Evolutionary conservation across 1,140 invertebrate genomes (phyloP).

Genomic region (Hylaeus anthracinus): DNA sequence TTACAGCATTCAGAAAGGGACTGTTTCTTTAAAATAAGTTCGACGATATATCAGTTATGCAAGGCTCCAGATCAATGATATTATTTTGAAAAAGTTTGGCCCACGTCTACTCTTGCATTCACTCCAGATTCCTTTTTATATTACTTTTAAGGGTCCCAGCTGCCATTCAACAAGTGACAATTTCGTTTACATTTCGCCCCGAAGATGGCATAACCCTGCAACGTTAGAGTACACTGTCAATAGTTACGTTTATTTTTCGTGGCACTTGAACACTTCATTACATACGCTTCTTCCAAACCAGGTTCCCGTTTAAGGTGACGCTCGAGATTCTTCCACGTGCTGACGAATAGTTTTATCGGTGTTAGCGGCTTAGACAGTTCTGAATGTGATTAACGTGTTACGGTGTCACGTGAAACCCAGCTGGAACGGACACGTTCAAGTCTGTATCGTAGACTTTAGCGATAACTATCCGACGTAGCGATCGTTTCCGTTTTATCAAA

Average conservation of each 20-base stretch:
- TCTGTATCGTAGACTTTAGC: slow-evolving; percentile 1
- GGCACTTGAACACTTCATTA: not conserved
- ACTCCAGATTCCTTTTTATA: too few species aligned
- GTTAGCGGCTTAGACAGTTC: not conserved
- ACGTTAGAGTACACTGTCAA: slow-evolving; percentile 7
- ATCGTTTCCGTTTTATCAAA: not conserved
- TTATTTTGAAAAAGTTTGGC: too few species aligned
- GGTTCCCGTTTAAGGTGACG: not conserved
- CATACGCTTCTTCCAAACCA: slow-evolving; percentile 22
- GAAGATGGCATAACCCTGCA: too few species aligned
- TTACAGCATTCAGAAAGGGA: too few species aligned
- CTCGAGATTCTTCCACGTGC: not conserved
- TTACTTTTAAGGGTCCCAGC: too few species aligned
- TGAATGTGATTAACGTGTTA: slow-evolving; percentile 16
- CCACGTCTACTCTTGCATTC: too few species aligned
- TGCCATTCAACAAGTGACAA: too few species aligned
- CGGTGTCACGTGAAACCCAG: not conserved
- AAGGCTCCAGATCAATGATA: too few species aligned
- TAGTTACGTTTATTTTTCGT: slow-evolving; percentile 25
- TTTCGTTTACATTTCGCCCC: too few species aligned
- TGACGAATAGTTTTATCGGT: not conserved
- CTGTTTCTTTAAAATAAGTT: too few species aligned
- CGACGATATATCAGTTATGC: too few species aligned
- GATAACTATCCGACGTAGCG: not conserved
- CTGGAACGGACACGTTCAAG: not conserved